Conservation (phyloP, 2,797 vertebrate species). For the Enteromius fasciolatus region DNA sequence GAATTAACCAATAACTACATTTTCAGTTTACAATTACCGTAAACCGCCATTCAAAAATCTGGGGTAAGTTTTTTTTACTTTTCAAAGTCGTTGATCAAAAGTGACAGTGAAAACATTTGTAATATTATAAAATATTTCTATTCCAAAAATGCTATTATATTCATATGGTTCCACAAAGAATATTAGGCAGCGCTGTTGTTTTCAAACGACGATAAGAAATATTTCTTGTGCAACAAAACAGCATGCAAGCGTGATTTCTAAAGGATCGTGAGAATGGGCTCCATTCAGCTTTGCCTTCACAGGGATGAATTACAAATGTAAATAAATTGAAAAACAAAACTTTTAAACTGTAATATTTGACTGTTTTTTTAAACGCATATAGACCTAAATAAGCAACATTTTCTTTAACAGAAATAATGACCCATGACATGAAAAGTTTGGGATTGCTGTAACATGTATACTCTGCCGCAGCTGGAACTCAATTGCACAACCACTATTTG, state of each 20-base stretch:
- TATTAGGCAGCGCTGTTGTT: not conserved
- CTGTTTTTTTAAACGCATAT: not conserved
- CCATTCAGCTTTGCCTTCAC: not conserved
- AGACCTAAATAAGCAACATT: not conserved
- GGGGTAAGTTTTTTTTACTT: not conserved
- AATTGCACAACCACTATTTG: constrained; percentile 63
- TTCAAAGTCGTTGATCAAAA: not conserved
- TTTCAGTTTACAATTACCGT: not conserved
- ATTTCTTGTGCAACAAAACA: not conserved
- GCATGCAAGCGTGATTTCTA: not conserved
- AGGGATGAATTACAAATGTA: not conserved
- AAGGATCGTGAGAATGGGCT: not conserved
- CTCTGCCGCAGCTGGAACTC: constrained; percentile 56
- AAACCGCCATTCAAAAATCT: not conserved
- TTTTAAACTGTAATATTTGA: not conserved
- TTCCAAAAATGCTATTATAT: not conserved
- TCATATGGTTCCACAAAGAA: not conserved
- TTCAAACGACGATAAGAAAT: not conserved
- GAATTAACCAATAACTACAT: not conserved
- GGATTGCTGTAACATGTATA: constrained; percentile 14
- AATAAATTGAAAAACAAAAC: not conserved
- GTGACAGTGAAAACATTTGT: not conserved
- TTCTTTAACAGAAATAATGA: not conserved
- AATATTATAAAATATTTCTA: not conserved
- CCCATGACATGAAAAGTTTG: constrained; percentile 12